A percentile compares a stretch with the other conserved stretches of the same genome.
These are phyloP conservation scores for Neomicropteryx cornuta DNA, from an alignment of 1,140 invertebrate species.

Conservation along the genomic window DNA sequence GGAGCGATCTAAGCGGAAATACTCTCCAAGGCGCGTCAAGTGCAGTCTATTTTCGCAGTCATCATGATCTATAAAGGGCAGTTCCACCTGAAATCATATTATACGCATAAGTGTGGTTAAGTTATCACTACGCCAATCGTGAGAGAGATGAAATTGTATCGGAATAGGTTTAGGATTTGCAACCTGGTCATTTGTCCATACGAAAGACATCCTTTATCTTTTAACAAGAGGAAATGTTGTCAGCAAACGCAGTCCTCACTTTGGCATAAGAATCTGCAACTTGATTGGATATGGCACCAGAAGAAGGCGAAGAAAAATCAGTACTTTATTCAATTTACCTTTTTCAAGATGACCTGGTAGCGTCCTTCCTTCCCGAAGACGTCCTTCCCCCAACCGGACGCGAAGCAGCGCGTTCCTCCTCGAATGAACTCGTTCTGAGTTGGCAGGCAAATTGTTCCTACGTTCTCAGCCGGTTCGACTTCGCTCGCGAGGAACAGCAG, in stretches of 20 bases:
- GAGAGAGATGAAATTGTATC: neutral
- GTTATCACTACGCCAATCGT: neutral
- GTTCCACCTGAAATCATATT: constrained; percentile 30
- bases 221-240: too few species aligned
- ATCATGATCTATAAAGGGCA: constrained; percentile 37
- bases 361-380: constrained; percentile 44
- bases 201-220: too few species aligned
- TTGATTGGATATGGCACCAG: too few species aligned
- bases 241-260: too few species aligned
- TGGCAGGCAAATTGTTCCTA: constrained; percentile 62
- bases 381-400: constrained; percentile 63
- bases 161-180: neutral
- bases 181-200: too few species aligned
- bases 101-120: neutral
- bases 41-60: constrained; percentile 43
- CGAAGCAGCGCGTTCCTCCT: constrained; percentile 39
- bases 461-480: constrained; percentile 48
- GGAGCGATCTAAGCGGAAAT: constrained; percentile 53
- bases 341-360: constrained; percentile 63
- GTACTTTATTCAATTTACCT: constrained; percentile 28
- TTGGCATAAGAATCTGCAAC: too few species aligned
- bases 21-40: constrained; percentile 46
- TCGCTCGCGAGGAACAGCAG: constrained; percentile 47
- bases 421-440: constrained; percentile 41
- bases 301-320: too few species aligned